phyloP scores from a whole-genome alignment of 2,113 vertebrate genomes.

The Elaphurus davidianus region DNA sequence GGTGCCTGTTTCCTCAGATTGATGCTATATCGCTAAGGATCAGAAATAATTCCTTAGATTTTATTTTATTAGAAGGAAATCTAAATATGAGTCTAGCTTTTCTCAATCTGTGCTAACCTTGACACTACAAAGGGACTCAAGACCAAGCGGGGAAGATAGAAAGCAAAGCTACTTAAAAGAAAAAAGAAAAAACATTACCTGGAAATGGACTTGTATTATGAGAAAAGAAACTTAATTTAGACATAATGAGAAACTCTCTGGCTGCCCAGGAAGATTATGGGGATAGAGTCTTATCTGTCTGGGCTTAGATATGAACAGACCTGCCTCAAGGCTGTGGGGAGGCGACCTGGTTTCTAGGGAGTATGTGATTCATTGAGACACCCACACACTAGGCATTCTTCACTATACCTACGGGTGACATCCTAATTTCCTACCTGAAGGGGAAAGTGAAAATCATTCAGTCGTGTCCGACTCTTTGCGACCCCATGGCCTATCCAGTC shows the following conservation, averaged over 20 bases:
- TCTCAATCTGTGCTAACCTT: background rate
- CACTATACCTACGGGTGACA: background rate
- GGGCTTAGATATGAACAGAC: background rate
- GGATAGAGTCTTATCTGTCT: background rate
- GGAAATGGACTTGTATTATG: background rate
- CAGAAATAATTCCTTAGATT: background rate
- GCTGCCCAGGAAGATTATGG: background rate
- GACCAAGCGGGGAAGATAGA: background rate
- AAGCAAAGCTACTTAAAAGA: background rate
- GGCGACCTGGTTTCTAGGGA: background rate
- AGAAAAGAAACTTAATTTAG: slow-evolving; percentile 32
- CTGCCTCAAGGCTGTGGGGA: background rate
- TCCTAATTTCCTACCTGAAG: background rate
- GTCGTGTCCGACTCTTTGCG: background rate
- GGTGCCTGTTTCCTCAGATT: background rate
- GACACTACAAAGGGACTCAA: background rate
- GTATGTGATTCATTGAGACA: slow-evolving; percentile 9
- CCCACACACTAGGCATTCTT: background rate
- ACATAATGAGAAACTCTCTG: background rate
- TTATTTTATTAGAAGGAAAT: background rate
- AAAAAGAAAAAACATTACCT: background rate
- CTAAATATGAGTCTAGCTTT: background rate
- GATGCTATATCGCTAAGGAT: background rate
- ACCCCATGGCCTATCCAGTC: background rate
- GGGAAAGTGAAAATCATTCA: background rate